Conservation (phyloP, 2,888 invertebrate species). For the Eulithis testata region DNA sequence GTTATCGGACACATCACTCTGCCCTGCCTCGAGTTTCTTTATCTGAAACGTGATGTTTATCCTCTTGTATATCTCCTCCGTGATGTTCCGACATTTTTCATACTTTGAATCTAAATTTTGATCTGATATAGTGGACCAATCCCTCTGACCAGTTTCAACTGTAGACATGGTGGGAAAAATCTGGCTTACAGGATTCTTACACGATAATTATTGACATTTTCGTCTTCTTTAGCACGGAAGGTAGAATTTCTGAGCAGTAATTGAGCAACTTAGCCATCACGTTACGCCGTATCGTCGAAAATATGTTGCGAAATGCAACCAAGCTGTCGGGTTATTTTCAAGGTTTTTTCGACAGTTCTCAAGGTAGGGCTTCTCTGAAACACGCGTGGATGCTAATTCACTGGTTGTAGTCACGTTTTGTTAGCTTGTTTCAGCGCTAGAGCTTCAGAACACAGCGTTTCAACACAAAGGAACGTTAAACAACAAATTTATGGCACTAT, state of each 20-base stretch:
- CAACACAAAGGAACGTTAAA: constrained; percentile 76
- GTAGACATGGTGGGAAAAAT: constrained; percentile 65
- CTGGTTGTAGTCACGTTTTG: constrained; percentile 41
- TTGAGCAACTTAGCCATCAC: constrained; percentile 62
- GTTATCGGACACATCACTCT: constrained; percentile 70
- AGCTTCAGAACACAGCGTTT: constrained; percentile 57
- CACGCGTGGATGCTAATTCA: constrained; percentile 35
- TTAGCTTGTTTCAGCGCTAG: constrained; percentile 44
- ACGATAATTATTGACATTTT: constrained; percentile 53
- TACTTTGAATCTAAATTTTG: constrained; percentile 67
- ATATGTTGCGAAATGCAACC: constrained; percentile 51
- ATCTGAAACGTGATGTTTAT: constrained; percentile 80
- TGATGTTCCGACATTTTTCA: constrained; percentile 78
- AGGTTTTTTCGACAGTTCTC: constrained; percentile 34
- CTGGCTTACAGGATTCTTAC: constrained; percentile 57
- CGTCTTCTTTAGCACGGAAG: constrained; percentile 46
- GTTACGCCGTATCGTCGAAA: constrained; percentile 42
- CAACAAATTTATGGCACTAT: constrained; percentile 76
- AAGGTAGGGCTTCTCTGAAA: constrained; percentile 32
- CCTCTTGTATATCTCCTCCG: constrained; percentile 79
- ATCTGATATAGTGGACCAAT: constrained; percentile 59
- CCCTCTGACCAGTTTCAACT: constrained; percentile 57
- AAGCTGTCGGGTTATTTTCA: constrained; percentile 19
- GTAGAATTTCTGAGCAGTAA: constrained; percentile 49
- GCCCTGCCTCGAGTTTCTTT: constrained; percentile 68